These are phyloP conservation scores for Ostrea edulis DNA, from an alignment of 1,140 invertebrate species.

Conservation along the genomic window DNA sequence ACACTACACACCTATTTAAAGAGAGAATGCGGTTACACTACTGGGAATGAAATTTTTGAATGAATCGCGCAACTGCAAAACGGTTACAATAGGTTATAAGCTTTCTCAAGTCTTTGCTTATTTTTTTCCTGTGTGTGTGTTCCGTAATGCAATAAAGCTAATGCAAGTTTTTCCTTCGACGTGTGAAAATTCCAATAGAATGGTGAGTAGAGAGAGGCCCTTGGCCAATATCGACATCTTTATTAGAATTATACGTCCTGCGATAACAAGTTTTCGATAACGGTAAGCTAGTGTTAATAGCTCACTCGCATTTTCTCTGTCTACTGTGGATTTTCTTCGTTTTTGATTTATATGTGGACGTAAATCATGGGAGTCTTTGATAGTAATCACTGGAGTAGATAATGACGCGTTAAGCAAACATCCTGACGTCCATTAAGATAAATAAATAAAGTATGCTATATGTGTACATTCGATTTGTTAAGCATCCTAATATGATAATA, in stretches of 20 bases:
- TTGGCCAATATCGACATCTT: constrained; percentile 18
- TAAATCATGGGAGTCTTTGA: background rate
- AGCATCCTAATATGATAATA: constrained; percentile 11
- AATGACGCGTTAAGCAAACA: constrained; percentile 24
- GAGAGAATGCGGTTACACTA: background rate
- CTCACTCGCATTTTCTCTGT: constrained; percentile 17
- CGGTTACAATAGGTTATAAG: background rate
- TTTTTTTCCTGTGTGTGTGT: background rate
- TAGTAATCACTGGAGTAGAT: constrained; percentile 18
- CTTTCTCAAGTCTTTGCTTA: background rate
- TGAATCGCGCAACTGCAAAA: background rate
- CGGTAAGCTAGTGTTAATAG: constrained; percentile 16
- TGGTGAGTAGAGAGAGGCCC: background rate
- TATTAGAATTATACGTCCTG: constrained; percentile 30
- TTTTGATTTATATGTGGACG: constrained; percentile 16
- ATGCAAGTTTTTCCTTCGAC: constrained; percentile 22
- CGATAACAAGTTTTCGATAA: constrained; percentile 29
- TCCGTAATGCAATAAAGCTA: constrained; percentile 28
- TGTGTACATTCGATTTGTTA: constrained; percentile 15
- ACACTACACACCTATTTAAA: background rate
- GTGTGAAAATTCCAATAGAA: constrained; percentile 31
- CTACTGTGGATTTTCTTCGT: background rate
- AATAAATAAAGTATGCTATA: background rate
- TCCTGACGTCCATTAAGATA: constrained; percentile 6
- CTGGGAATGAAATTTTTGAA: background rate